Conservation (phyloP, 2,113 vertebrate species). For the Ceuthmochares aereus region DNA sequence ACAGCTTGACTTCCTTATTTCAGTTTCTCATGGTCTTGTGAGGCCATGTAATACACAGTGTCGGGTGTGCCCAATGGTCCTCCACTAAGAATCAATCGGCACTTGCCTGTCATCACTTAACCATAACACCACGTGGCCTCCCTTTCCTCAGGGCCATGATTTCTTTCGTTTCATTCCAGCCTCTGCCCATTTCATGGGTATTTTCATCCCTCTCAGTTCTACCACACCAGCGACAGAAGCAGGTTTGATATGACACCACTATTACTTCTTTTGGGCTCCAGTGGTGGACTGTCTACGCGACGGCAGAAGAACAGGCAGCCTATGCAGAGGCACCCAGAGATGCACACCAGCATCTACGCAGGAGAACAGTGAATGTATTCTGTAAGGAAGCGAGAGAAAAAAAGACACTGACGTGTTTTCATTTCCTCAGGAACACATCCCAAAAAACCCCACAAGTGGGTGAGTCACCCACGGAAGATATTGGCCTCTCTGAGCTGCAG, state of each 20-base stretch:
- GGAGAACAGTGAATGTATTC: not conserved
- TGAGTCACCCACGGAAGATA: slow-evolving; percentile 24
- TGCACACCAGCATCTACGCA: not conserved
- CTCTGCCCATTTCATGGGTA: not conserved
- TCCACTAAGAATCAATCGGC: not conserved
- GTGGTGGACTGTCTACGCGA: not conserved
- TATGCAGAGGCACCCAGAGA: not conserved
- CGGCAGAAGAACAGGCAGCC: not conserved
- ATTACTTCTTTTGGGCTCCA: not conserved
- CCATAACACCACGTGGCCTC: not conserved
- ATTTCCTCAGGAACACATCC: slow-evolving; percentile 35
- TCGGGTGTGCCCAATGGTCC: not conserved
- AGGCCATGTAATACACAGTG: not conserved
- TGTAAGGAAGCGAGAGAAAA: not conserved
- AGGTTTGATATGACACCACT: not conserved
- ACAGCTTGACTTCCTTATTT: not conserved
- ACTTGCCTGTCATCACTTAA: not conserved
- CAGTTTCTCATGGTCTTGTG: not conserved
- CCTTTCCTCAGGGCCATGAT: not conserved
- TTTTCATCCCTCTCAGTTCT: not conserved
- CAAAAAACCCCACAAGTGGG: not conserved
- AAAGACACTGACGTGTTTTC: not conserved
- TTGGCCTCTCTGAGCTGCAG: not conserved
- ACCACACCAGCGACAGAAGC: not conserved
- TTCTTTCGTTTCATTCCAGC: not conserved